Conservation (phyloP, 1,140 invertebrate genomes). For the Danaus melanippus region DNA sequence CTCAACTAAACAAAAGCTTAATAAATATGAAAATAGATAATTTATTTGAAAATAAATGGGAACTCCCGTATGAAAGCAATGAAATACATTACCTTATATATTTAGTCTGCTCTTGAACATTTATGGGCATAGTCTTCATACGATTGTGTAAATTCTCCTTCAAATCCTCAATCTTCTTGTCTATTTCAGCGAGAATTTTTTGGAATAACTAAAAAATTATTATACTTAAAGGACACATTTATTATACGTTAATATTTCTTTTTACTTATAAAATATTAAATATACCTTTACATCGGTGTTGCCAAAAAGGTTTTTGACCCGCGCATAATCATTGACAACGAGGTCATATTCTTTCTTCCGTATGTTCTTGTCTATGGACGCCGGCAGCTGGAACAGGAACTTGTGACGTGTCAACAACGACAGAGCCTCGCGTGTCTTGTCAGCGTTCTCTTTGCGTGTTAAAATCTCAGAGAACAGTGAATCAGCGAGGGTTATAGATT, state of each 20-base stretch:
- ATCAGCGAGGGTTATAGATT: slow-evolving; percentile 92
- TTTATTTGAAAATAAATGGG: no score
- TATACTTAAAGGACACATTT: not conserved
- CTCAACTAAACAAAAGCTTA: no score
- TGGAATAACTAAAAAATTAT: slow-evolving; percentile 79
- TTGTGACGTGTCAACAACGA: slow-evolving; percentile 88
- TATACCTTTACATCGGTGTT: slow-evolving; percentile 90
- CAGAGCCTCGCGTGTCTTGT: slow-evolving; percentile 95
- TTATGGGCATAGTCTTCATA: slow-evolving; percentile 89
- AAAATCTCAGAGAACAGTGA: slow-evolving; percentile 96
- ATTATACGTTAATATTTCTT: slow-evolving; percentile 1
- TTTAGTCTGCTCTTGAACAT: slow-evolving; percentile 95
- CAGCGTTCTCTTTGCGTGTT: slow-evolving; percentile 93
- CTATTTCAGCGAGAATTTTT: slow-evolving; percentile 91
- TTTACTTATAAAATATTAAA: not conserved
- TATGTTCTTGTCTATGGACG: slow-evolving; percentile 95
- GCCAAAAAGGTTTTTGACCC: slow-evolving; percentile 96
- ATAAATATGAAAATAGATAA: no score
- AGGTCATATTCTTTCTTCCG: slow-evolving; percentile 96
- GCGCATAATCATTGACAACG: slow-evolving; percentile 97
- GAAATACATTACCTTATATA: slow-evolving; percentile 51
- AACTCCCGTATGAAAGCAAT: no score
- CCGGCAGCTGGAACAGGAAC: slow-evolving; percentile 96
- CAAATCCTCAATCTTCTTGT: slow-evolving; percentile 87
- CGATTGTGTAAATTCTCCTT: slow-evolving; percentile 85